Conservation (phyloP, 1,140 invertebrate species). For the Magallana gigas region DNA sequence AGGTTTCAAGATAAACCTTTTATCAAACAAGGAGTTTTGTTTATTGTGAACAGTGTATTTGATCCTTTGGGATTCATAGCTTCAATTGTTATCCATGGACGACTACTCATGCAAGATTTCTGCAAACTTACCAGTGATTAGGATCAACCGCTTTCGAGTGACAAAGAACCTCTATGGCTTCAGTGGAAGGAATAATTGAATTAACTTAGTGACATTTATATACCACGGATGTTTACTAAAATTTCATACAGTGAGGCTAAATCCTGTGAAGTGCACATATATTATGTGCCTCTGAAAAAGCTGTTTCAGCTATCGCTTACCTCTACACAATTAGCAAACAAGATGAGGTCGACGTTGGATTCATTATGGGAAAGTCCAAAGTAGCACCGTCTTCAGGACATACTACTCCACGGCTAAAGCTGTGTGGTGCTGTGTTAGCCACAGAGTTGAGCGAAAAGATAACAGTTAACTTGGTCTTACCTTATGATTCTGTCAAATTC, state of each 20-base stretch:
- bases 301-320: conserved; percentile 51
- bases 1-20: conserved; percentile 35
- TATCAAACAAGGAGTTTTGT: conserved; percentile 55
- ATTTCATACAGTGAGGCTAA: not conserved
- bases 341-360: conserved; percentile 27
- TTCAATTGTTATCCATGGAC: conserved; percentile 50
- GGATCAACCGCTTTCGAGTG: conserved; percentile 55
- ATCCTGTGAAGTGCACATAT: conserved; percentile 38
- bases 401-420: conserved; percentile 56
- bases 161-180: conserved; percentile 23
- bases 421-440: conserved; percentile 51
- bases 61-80: conserved; percentile 64
- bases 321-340: not conserved
- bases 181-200: conserved; percentile 48
- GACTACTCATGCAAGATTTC: conserved; percentile 48
- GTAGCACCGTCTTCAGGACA: conserved; percentile 44
- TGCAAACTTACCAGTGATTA: conserved; percentile 42
- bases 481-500: conserved; percentile 52
- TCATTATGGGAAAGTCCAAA: conserved; percentile 56
- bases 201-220: conserved; percentile 32
- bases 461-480: conserved; percentile 43
- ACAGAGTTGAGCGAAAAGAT: conserved; percentile 44
- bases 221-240: conserved; percentile 38
- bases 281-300: conserved; percentile 33
- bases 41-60: conserved; percentile 56